These are phyloP conservation scores for Poecilobothrus nobilitatus DNA, from an alignment of 2,888 invertebrate genomes.

Conservation along the genomic window DNA sequence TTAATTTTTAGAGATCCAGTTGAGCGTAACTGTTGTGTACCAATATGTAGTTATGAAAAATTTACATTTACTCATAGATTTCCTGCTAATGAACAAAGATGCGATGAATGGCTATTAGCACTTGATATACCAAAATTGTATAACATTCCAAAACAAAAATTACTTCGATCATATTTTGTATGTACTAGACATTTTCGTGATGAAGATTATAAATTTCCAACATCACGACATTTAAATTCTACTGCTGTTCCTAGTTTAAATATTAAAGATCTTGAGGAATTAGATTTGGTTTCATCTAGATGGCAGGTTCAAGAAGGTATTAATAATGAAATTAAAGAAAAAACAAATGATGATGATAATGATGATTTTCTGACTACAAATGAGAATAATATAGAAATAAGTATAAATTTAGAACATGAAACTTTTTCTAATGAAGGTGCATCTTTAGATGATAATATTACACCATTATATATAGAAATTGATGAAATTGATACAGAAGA, in stretches of 20 bases:
- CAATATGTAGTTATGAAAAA: constrained; percentile 26
- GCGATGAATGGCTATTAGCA: constrained; percentile 24
- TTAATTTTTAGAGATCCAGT: background rate
- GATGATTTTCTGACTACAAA: too few species aligned
- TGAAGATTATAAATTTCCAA: constrained; percentile 28
- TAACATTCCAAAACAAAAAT: constrained; percentile 17
- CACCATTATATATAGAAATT: background rate
- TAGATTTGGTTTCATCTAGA: constrained; percentile 14
- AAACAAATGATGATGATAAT: background rate
- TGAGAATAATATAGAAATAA: too few species aligned
- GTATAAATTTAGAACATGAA: too few species aligned
- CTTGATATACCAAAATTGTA: constrained; percentile 20
- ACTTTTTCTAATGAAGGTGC: background rate
- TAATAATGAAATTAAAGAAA: background rate
- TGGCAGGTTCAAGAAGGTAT: background rate
- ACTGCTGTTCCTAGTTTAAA: constrained; percentile 29
- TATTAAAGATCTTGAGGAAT: constrained; percentile 24
- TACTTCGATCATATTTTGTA: constrained; percentile 25
- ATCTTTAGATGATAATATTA: background rate
- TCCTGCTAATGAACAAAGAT: constrained; percentile 23
- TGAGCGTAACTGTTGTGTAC: constrained; percentile 24
- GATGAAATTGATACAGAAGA: background rate
- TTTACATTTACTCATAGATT: constrained; percentile 30
- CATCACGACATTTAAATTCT: constrained; percentile 29
- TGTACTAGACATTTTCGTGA: constrained; percentile 30